Conservation (phyloP, 1,140 invertebrate genomes). For the Leptinotarsa texana region DNA sequence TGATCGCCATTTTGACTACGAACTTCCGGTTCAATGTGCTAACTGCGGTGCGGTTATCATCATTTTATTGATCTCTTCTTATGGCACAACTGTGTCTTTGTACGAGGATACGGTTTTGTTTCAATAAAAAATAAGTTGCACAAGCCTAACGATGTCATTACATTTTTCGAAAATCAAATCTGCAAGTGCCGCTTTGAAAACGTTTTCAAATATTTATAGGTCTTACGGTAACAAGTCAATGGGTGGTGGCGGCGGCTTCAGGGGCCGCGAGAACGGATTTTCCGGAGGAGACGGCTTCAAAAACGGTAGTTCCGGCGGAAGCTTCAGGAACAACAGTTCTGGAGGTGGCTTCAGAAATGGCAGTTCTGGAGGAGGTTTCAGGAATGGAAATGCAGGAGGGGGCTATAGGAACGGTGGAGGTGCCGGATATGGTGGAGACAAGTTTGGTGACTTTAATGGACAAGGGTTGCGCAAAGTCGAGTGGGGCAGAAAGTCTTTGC, state of each 20-base stretch:
- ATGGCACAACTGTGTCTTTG: background rate
- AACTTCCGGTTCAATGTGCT: background rate
- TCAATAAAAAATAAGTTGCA: no score
- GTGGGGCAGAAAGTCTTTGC: conserved; percentile 76
- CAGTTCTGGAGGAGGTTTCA: background rate
- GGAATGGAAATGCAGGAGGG: background rate
- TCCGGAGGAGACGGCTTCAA: background rate
- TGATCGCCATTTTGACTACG: background rate
- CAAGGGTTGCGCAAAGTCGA: conserved; percentile 72
- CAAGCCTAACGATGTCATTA: background rate
- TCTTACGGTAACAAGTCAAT: background rate
- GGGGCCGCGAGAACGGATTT: conserved; percentile 6
- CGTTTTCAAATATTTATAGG: conserved; percentile 15
- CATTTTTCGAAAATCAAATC: background rate
- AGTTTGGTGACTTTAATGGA: conserved; percentile 58
- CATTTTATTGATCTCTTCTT: background rate
- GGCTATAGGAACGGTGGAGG: conserved; percentile 48
- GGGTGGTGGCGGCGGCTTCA: conserved; percentile 5
- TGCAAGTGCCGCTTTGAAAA: background rate
- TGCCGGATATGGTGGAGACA: conserved; percentile 47
- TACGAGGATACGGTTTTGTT: background rate
- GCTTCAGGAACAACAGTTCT: background rate
- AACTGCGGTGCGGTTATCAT: background rate
- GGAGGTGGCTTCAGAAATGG: conserved; percentile 21
- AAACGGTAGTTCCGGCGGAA: background rate